Conservation (phyloP, 2,888 invertebrate species). For the Limnephilus rhombicus region DNA sequence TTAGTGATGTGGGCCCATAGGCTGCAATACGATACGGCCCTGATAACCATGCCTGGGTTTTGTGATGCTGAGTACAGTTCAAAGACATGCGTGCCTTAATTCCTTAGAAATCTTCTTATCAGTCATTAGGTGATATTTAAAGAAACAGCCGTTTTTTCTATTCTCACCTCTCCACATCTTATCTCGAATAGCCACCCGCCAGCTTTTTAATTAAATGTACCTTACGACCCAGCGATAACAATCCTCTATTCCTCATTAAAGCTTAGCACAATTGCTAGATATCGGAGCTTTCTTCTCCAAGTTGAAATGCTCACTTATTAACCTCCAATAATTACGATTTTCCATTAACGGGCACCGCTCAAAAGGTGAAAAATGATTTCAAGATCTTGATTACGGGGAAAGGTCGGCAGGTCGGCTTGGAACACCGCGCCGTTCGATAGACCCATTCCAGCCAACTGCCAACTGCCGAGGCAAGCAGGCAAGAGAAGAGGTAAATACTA, state of each 20-base stretch:
- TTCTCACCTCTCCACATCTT: not conserved
- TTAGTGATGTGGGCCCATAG: not conserved
- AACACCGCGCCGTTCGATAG: conserved; percentile 40
- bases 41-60: not conserved
- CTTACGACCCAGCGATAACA: not conserved
- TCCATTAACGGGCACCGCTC: conserved; percentile 52
- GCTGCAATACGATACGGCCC: too few species aligned
- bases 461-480: not conserved
- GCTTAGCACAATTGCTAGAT: not conserved
- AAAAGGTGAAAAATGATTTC: conserved; percentile 56
- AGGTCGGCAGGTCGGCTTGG: conserved; percentile 50
- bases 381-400: conserved; percentile 56
- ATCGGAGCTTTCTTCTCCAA: conserved; percentile 8
- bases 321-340: conserved; percentile 55
- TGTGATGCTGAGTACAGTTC: not conserved
- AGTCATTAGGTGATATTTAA: not conserved
- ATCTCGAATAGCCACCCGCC: not conserved
- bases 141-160: not conserved
- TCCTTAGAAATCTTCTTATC: not conserved
- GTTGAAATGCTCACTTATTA: conserved; percentile 10
- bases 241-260: not conserved
- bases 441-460: not conserved
- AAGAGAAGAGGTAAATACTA: not conserved
- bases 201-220: conserved; percentile 16
- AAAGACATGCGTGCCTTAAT: not conserved